Conservation (phyloP, 1,140 invertebrate species). For the Ceratosolen solmsi region DNA sequence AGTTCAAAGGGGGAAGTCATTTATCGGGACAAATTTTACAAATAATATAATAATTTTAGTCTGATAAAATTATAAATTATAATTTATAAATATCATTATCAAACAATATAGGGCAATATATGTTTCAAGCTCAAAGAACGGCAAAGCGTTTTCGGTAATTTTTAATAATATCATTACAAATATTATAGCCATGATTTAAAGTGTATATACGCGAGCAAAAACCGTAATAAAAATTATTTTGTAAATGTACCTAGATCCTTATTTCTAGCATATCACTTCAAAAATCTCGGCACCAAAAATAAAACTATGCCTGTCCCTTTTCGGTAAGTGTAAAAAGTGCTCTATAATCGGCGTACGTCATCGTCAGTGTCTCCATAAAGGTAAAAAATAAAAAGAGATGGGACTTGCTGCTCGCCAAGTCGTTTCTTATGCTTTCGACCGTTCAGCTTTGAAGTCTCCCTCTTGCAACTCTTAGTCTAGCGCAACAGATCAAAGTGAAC, state of each 20-base stretch:
- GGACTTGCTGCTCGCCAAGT: neutral
- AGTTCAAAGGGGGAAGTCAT: too few species aligned
- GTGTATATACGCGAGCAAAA: neutral
- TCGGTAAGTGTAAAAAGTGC: neutral
- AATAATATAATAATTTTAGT: too few species aligned
- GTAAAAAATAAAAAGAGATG: neutral
- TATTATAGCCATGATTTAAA: neutral
- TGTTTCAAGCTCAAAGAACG: too few species aligned
- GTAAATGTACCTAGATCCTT: neutral
- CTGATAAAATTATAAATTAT: too few species aligned
- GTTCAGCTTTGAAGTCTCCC: conserved; percentile 28
- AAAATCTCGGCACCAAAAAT: neutral
- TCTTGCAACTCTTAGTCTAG: neutral
- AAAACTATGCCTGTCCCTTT: neutral
- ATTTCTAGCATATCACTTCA: neutral
- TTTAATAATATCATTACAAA: neutral
- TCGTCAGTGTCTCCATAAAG: neutral
- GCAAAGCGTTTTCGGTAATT: too few species aligned
- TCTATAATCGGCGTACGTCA: conserved; percentile 17
- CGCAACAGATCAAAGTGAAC: conserved; percentile 36
- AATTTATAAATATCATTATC: too few species aligned
- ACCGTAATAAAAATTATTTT: conserved; percentile 7
- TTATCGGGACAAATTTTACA: too few species aligned
- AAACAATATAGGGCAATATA: too few species aligned
- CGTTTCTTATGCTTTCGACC: neutral